Conservation (phyloP, 1,140 invertebrate species). For the Drosophila nigrodunni region DNA sequence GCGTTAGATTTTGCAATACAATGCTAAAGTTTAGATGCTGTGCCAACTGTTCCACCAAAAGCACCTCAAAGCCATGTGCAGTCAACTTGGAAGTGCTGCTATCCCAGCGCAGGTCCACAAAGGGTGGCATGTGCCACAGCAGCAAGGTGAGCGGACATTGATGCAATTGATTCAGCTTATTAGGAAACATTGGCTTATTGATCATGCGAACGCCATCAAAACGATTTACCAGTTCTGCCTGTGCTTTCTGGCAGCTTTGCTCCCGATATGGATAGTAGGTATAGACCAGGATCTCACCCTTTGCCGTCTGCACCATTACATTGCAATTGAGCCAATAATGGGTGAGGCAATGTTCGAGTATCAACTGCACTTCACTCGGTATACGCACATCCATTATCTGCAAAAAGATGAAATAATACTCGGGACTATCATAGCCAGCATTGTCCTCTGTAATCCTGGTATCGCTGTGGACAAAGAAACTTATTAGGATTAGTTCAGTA, state of each 20-base stretch:
- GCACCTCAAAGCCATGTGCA: slow-evolving; percentile 60
- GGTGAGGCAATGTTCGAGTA: slow-evolving; percentile 63
- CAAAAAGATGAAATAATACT: slow-evolving; percentile 79
- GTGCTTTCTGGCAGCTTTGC: slow-evolving; percentile 42
- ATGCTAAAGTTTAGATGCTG: slow-evolving; percentile 57
- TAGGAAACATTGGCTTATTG: slow-evolving; percentile 57
- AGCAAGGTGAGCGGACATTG: slow-evolving; percentile 57
- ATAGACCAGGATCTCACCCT: slow-evolving; percentile 68
- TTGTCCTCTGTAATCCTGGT: slow-evolving; percentile 52
- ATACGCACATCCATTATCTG: slow-evolving; percentile 53
- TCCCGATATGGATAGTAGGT: slow-evolving; percentile 64
- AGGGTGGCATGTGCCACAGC: slow-evolving; percentile 70
- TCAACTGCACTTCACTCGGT: slow-evolving; percentile 42
- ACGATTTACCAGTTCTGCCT: slow-evolving; percentile 55
- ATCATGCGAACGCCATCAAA: slow-evolving; percentile 57
- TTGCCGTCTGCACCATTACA: slow-evolving; percentile 70
- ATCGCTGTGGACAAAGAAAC: slow-evolving; percentile 21
- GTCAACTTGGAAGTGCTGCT: background rate
- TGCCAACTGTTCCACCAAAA: slow-evolving; percentile 57
- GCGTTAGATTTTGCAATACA: slow-evolving; percentile 29
- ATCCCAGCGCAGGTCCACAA: slow-evolving; percentile 42
- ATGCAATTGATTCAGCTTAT: slow-evolving; percentile 65
- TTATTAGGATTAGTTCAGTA: background rate
- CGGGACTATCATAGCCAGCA: slow-evolving; percentile 53
- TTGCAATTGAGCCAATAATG: slow-evolving; percentile 75